Conservation (phyloP, 2,113 vertebrate genomes). For the Actenoides lindsayi region DNA sequence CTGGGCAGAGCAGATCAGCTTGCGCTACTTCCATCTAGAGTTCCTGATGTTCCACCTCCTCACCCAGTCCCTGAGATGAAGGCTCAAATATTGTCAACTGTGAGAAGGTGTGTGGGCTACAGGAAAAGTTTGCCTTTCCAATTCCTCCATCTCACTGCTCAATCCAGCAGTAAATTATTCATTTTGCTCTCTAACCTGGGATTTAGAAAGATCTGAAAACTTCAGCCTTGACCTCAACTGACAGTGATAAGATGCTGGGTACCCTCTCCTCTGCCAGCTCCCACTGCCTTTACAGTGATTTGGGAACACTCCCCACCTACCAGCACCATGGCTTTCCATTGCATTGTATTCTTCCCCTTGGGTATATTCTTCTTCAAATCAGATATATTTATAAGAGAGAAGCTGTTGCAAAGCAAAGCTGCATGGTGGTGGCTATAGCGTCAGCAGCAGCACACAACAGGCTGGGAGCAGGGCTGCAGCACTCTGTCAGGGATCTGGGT, state of each 20-base stretch:
- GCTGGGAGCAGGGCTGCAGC: rapidly evolving
- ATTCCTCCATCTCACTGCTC: not conserved
- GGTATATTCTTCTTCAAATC: not conserved
- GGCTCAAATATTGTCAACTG: not conserved
- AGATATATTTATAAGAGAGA: not conserved
- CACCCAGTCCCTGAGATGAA: not conserved
- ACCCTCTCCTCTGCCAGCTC: not conserved
- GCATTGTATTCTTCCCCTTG: not conserved
- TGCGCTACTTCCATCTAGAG: not conserved
- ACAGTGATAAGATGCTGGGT: not conserved
- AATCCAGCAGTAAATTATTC: not conserved
- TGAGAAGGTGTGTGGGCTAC: rapidly evolving
- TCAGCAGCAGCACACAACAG: rapidly evolving
- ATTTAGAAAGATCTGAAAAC: not conserved
- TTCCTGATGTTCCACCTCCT: not conserved
- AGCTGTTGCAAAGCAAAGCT: not conserved
- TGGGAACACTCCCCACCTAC: not conserved
- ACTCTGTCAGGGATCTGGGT: not conserved
- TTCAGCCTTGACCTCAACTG: rapidly evolving
- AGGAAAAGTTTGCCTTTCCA: rapidly evolving
- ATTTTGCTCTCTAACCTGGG: not conserved
- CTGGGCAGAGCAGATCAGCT: not conserved
- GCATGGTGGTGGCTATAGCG: not conserved
- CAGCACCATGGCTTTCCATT: not conserved
- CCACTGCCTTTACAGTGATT: rapidly evolving